Evolutionary conservation across 2,888 invertebrate genomes (phyloP).

Genomic region (Sericinus montela): DNA sequence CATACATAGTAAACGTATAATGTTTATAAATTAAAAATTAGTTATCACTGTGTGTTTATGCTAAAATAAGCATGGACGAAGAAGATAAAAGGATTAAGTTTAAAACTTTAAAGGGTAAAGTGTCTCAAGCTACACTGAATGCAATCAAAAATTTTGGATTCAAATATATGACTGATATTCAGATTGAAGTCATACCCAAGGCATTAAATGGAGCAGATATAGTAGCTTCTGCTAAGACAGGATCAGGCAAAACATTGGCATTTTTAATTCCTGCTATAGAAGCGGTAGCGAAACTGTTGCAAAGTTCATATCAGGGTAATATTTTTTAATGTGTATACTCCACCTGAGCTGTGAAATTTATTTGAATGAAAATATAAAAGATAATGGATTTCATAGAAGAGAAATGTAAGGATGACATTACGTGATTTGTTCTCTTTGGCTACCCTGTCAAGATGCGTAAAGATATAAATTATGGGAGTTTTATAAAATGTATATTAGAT

Average conservation of each 20-base stretch:
- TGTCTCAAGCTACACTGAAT: slow-evolving; percentile 86
- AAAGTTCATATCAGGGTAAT: slow-evolving; percentile 25
- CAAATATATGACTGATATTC: slow-evolving; percentile 95
- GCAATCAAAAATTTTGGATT: slow-evolving; percentile 93
- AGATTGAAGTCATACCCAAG: slow-evolving; percentile 90
- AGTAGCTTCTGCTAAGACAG: slow-evolving; percentile 97
- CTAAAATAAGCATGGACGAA: slow-evolving; percentile 32
- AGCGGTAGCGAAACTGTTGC: slow-evolving; percentile 82
- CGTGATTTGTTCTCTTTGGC: too few species aligned
- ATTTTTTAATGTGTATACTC: too few species aligned
- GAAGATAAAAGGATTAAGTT: slow-evolving; percentile 56
- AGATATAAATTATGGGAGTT: too few species aligned
- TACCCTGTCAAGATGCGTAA: too few species aligned
- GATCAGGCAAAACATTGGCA: slow-evolving; percentile 97
- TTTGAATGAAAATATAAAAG: too few species aligned
- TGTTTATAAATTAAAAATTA: too few species aligned
- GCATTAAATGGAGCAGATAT: slow-evolving; percentile 94
- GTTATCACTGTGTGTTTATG: too few species aligned
- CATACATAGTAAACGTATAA: too few species aligned
- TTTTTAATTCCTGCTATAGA: slow-evolving; percentile 97
- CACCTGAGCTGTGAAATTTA: too few species aligned
- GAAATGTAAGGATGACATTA: too few species aligned
- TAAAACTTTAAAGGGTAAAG: slow-evolving; percentile 75
- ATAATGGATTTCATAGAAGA: too few species aligned
- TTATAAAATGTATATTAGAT: too few species aligned